Base-by-base conservation (phyloP, 2,888 invertebrate species). In the Ophioninae sp. region DNA sequence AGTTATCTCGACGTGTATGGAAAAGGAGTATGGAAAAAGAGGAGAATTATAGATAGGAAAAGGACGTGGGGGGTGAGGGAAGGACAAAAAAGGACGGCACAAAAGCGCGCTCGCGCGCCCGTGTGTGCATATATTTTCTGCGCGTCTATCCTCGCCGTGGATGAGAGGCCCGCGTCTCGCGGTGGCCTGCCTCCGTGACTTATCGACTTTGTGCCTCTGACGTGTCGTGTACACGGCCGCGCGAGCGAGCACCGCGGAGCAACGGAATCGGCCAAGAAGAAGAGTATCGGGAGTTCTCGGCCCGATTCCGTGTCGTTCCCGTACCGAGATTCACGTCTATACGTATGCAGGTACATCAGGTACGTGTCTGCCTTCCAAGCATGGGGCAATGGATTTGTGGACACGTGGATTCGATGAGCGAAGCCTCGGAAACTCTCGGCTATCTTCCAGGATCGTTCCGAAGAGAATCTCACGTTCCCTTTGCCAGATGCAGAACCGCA, bases 201-300 rank as follows among this genome's bases (percentile, higher is more conserved):
- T 91, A 91, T 91, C 89, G 91, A 88, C 88, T 89, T 87, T 88
- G 87, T 87, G 87, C 88, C 88, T 88, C 88, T 89, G 88, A 88
- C 87, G 86, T 86, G 87, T 88, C 86, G 87, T 88, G 87, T 88
- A 87, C 84, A 86, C 85, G 83, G 80, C 82, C 82, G 70, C 74
- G 78, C 44, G 44, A 8, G 30, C 30, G 30, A 30, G 30, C 30
- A 13, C 44, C 83, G 77, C 77, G 79, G 84, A 76, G 82, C 84
- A 77, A 85, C 72, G 79, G 85, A 88, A 88, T 86, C 87, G 88
- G 87, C 79, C 5, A n/a, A 59, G 83, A 67, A 67, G 67, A 76
- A 67, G 76, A 59, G 76, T 59, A 23, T 50, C 65, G 41, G 44
- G 68, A 69, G 61, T 77, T 61, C 69, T 79, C 68, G 61, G 79